phyloP scores from a whole-genome alignment of 2,113 vertebrate genomes.

The Isurus oxyrinchus region DNA sequence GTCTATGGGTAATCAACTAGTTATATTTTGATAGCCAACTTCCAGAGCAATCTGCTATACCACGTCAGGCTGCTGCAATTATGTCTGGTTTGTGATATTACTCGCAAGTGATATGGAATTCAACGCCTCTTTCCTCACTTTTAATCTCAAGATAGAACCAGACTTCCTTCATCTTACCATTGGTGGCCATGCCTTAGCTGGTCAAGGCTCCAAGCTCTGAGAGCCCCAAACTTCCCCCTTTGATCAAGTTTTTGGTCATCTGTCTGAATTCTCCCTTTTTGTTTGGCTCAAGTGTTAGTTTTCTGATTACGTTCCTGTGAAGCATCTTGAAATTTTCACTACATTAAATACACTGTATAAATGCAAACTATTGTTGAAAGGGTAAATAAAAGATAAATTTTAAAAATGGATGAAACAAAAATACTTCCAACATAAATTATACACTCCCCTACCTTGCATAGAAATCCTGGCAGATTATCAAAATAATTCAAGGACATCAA shows the following conservation, averaged over 20 bases:
- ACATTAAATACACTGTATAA: background rate
- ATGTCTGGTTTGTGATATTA: no score
- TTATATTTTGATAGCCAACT: background rate
- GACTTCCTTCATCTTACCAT: background rate
- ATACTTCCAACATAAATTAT: background rate
- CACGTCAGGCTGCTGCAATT: no score
- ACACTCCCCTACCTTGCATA: background rate
- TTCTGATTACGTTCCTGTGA: background rate
- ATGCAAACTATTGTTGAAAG: background rate
- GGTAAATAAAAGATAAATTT: background rate
- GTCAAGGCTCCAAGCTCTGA: background rate
- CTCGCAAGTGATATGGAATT: background rate
- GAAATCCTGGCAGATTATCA: background rate
- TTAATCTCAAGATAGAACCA: no score
- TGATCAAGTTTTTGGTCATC: background rate
- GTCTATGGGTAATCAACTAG: background rate
- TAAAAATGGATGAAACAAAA: background rate
- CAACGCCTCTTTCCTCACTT: background rate
- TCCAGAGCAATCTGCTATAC: no score
- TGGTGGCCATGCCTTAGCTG: background rate
- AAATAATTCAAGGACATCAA: background rate
- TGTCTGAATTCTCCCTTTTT: background rate
- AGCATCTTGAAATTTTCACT: background rate
- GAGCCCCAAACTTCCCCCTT: no score
- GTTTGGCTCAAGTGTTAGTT: background rate